These are phyloP conservation scores for Hydrotaea cyrtoneurina DNA, from an alignment of 2,888 invertebrate species.

Conservation along the genomic window DNA sequence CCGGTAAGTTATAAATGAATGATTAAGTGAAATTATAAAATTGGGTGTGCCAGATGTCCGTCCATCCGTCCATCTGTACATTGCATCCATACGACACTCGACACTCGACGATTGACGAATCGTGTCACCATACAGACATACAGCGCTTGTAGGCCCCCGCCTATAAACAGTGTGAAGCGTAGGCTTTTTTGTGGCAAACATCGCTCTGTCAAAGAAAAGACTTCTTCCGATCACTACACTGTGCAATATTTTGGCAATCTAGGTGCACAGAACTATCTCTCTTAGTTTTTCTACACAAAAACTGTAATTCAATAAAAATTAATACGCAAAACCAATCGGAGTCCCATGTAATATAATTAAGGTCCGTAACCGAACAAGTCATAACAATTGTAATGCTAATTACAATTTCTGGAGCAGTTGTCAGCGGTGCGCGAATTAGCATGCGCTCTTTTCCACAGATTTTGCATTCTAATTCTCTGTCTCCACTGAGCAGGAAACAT, in stretches of 20 bases:
- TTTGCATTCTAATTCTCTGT: no score
- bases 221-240: neutral
- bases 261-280: neutral
- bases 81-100: neutral
- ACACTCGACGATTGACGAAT: neutral
- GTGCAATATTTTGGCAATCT: neutral
- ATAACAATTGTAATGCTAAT: no score
- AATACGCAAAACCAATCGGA: no score
- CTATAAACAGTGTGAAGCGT: conserved; percentile 5
- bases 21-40: neutral
- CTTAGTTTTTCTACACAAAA: neutral
- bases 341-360: no score
- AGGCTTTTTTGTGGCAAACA: neutral
- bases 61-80: neutral
- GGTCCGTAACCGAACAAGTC: no score
- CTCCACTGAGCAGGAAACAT: no score
- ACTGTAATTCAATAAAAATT: no score
- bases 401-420: no score
- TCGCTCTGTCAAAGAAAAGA: neutral
- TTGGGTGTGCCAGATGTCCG: neutral
- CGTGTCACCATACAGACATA: neutral
- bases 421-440: no score
- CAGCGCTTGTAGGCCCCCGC: neutral
- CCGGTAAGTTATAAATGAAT: conserved; percentile 18
- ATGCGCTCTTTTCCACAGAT: no score